Conservation (phyloP, 2,888 invertebrate genomes). For the Pristionchus exspectatus region DNA sequence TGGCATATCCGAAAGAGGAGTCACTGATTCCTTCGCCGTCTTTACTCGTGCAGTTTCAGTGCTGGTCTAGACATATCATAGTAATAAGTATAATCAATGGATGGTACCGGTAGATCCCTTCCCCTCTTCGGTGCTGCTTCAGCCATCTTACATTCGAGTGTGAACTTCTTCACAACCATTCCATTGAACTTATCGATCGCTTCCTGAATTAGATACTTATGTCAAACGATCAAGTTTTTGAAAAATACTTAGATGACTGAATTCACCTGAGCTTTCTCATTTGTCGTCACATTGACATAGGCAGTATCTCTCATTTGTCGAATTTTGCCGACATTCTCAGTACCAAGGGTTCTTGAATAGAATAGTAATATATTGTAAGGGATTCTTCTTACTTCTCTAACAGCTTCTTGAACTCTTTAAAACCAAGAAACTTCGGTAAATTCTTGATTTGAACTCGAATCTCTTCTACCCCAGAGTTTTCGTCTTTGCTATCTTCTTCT, state of each 20-base stretch:
- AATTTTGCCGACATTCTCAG: constrained; percentile 63
- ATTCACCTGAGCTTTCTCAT: constrained; percentile 49
- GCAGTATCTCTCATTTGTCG: constrained; percentile 66
- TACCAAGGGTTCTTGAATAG: constrained; percentile 61
- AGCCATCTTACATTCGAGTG: constrained; percentile 54
- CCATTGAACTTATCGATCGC: constrained; percentile 62
- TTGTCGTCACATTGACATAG: constrained; percentile 65
- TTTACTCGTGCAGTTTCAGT: constrained; percentile 58
- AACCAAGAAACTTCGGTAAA: constrained; percentile 67
- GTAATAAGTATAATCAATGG: background rate
- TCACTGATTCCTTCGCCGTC: constrained; percentile 72
- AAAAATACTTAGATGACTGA: background rate
- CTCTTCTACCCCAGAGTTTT: background rate
- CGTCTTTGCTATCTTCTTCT: background rate
- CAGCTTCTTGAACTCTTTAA: constrained; percentile 69
- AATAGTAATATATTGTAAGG: background rate
- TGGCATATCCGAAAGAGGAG: constrained; percentile 72
- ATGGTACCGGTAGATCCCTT: constrained; percentile 31
- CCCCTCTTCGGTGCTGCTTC: constrained; percentile 55
- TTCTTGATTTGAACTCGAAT: constrained; percentile 71
- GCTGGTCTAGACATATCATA: constrained; percentile 33
- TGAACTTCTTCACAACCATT: constrained; percentile 47
- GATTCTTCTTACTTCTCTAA: constrained; percentile 68
- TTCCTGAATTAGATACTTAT: constrained; percentile 63
- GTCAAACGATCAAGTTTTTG: background rate